Conservation (phyloP, 2,888 invertebrate species). For the Exephanes ischioxanthus region DNA sequence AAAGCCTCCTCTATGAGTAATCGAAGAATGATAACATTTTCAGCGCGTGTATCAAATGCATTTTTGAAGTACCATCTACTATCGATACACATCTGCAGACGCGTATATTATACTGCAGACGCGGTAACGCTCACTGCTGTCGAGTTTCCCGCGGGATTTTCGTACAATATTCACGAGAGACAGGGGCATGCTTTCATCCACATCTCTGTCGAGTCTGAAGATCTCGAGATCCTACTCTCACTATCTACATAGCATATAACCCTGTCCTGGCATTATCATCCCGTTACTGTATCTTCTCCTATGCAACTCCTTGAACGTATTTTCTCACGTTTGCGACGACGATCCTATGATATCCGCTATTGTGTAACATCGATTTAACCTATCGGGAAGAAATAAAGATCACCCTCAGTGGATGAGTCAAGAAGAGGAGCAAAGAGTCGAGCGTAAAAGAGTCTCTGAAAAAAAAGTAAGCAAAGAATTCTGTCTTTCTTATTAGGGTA, state of each 20-base stretch:
- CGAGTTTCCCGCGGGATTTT: conserved; percentile 6
- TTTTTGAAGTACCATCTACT: background rate
- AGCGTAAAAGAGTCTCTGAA: background rate
- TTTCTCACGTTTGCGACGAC: conserved; percentile 7
- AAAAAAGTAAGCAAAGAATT: background rate
- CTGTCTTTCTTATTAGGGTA: background rate
- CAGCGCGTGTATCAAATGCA: background rate
- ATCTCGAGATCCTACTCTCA: conserved; percentile 12
- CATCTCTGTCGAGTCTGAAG: conserved; percentile 2
- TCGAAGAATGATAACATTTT: background rate
- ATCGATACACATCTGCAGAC: background rate
- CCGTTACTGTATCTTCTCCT: background rate
- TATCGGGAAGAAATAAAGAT: conserved; percentile 4
- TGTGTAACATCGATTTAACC: conserved; percentile 9
- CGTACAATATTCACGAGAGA: conserved; percentile 32
- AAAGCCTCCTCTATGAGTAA: background rate
- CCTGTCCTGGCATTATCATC: background rate
- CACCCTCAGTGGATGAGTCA: background rate
- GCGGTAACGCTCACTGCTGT: conserved; percentile 2
- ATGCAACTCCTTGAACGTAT: background rate
- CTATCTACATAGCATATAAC: background rate
- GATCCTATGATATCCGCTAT: background rate
- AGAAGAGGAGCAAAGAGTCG: background rate
- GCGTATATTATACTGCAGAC: background rate
- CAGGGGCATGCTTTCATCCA: conserved; percentile 16